These are phyloP conservation scores for Ecdyonurus torrentis DNA, from an alignment of 2,888 invertebrate species.

Conservation along the genomic window DNA sequence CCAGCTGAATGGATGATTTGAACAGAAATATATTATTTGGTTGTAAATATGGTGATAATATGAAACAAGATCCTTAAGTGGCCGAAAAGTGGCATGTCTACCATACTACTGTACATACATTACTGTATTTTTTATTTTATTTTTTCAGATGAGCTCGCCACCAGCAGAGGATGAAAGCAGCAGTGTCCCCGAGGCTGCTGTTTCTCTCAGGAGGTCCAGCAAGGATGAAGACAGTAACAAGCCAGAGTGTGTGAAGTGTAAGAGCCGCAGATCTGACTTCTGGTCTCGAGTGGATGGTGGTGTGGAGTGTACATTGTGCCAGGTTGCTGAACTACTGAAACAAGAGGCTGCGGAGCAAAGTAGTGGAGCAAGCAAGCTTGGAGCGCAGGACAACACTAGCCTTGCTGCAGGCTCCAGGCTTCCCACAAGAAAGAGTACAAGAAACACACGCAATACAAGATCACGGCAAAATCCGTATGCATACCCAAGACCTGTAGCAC, in stretches of 20 bases:
- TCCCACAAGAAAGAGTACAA: constrained; percentile 39
- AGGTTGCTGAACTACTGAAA: constrained; percentile 32
- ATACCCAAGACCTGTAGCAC: constrained; percentile 25
- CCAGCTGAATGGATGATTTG: too few species aligned
- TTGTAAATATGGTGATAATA: too few species aligned
- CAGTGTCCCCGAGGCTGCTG: too few species aligned
- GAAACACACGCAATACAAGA: constrained; percentile 32
- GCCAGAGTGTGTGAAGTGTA: constrained; percentile 54
- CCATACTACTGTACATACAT: too few species aligned
- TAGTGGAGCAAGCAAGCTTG: constrained; percentile 22
- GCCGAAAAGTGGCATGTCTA: too few species aligned
- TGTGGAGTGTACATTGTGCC: constrained; percentile 60
- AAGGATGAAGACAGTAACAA: constrained; percentile 18
- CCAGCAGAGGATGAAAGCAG: too few species aligned
- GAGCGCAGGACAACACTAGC: constrained; percentile 15
- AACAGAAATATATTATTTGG: too few species aligned
- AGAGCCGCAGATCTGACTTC: constrained; percentile 46
- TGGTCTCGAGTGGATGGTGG: constrained; percentile 63
- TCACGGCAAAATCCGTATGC: constrained; percentile 28
- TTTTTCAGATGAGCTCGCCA: too few species aligned
- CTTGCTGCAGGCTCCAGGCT: constrained; percentile 25
- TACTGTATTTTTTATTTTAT: too few species aligned
- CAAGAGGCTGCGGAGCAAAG: constrained; percentile 17
- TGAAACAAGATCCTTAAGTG: too few species aligned
- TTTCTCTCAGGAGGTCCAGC: too few species aligned